phyloP scores from a whole-genome alignment of 1,140 invertebrate genomes.

The Trichonephila inaurata region DNA sequence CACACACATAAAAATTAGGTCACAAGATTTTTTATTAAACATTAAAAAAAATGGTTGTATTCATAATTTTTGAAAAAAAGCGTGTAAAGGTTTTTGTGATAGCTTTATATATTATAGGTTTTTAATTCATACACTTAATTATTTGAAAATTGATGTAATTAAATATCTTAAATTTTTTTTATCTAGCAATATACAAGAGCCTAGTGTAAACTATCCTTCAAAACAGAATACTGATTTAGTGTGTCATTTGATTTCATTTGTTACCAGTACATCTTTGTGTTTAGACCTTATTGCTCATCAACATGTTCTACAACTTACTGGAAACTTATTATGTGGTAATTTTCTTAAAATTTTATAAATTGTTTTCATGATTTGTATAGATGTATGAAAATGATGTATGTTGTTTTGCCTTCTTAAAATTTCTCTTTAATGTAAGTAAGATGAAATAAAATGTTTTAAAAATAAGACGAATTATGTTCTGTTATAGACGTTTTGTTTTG shows the following conservation, averaged over 20 bases:
- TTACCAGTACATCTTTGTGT: slow-evolving; percentile 84
- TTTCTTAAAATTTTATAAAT: slow-evolving; percentile 3
- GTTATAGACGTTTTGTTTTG: too few relatives aligned
- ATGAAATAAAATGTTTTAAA: too few relatives aligned
- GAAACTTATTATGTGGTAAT: slow-evolving; percentile 86
- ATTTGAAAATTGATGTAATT: too few relatives aligned
- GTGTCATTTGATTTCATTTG: slow-evolving; percentile 81
- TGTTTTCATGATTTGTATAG: background rate
- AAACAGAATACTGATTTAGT: slow-evolving; percentile 65
- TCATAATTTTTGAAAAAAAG: too few relatives aligned
- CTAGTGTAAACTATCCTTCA: background rate
- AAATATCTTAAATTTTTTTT: background rate
- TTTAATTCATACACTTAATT: too few relatives aligned
- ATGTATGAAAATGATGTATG: background rate
- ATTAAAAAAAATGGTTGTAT: too few relatives aligned
- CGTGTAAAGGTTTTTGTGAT: too few relatives aligned
- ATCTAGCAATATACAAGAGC: background rate
- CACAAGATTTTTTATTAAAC: too few relatives aligned
- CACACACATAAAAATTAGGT: too few relatives aligned
- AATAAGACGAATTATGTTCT: too few relatives aligned
- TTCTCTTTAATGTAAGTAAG: too few relatives aligned
- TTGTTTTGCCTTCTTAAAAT: background rate
- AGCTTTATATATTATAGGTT: too few relatives aligned
- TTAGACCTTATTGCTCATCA: slow-evolving; percentile 86
- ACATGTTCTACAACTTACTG: slow-evolving; percentile 84